These are phyloP conservation scores for Dynastes tityus DNA, from an alignment of 2,888 invertebrate genomes.

Conservation along the genomic window DNA sequence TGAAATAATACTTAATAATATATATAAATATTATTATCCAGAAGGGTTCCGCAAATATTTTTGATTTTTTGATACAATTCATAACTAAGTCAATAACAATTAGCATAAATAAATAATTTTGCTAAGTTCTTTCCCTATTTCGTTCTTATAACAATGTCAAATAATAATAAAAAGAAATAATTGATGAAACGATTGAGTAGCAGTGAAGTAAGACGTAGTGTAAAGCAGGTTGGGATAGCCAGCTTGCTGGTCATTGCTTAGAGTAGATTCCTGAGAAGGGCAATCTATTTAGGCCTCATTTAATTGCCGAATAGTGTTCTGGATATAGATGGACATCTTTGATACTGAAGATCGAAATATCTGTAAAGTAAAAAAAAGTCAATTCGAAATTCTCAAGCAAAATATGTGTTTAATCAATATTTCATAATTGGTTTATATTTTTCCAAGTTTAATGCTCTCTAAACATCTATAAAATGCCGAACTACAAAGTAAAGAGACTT, in stretches of 20 bases:
- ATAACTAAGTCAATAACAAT: conserved; percentile 26
- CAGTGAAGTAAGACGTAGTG: conserved; percentile 59
- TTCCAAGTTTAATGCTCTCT: too few relatives aligned
- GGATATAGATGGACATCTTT: conserved; percentile 91
- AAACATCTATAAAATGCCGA: too few relatives aligned
- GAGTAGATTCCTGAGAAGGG: conserved; percentile 64
- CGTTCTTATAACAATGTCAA: conserved; percentile 13
- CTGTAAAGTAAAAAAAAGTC: conserved; percentile 76
- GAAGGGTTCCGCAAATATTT: conserved; percentile 28
- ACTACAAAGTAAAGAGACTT: too few relatives aligned
- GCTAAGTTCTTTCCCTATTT: conserved; percentile 11
- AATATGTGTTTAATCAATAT: neutral
- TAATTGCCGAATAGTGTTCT: conserved; percentile 76
- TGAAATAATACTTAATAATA: conserved; percentile 18
- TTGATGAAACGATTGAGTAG: conserved; percentile 50
- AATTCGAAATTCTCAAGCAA: neutral
- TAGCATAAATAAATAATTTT: conserved; percentile 39
- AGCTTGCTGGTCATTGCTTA: conserved; percentile 61
- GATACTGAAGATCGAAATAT: conserved; percentile 95
- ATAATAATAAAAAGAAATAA: conserved; percentile 31
- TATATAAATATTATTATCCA: conserved; percentile 14
- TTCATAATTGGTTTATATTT: too few relatives aligned
- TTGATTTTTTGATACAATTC: conserved; percentile 19
- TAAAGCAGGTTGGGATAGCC: conserved; percentile 56
- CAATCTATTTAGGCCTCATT: conserved; percentile 57